These are phyloP conservation scores for Ceratothoa steindachneri DNA, from an alignment of 2,888 invertebrate species.

Conservation along the genomic window DNA sequence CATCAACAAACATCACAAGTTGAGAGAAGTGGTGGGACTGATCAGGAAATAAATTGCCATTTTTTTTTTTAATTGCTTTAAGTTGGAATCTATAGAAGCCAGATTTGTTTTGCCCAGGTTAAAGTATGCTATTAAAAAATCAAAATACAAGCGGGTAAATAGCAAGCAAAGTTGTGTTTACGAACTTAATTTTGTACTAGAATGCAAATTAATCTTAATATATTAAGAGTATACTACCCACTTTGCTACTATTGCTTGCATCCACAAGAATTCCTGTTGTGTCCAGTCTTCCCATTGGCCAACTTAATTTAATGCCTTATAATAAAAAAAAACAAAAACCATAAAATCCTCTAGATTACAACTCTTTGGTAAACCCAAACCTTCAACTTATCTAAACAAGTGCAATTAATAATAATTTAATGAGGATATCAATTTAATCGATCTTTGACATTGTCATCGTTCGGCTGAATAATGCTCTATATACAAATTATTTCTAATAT, in stretches of 20 bases:
- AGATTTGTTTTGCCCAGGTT: too few relatives aligned
- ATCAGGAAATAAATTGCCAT: neutral
- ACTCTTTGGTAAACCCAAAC: slow-evolving; percentile 13
- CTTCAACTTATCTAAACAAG: neutral
- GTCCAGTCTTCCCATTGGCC: neutral
- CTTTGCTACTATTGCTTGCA: neutral
- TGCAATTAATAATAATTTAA: neutral
- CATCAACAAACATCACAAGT: neutral
- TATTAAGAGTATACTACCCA: neutral
- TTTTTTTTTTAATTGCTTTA: too few relatives aligned
- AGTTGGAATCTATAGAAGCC: too few relatives aligned
- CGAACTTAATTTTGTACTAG: neutral
- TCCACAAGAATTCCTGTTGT: too few relatives aligned
- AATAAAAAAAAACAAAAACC: neutral
- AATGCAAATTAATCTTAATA: neutral
- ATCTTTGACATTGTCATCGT: too few relatives aligned
- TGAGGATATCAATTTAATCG: neutral
- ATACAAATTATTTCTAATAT: too few relatives aligned
- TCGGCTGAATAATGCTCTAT: too few relatives aligned
- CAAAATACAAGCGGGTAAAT: neutral
- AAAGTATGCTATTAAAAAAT: too few relatives aligned
- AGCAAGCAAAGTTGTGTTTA: neutral
- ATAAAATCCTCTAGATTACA: neutral
- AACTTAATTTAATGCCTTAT: slow-evolving; percentile 6
- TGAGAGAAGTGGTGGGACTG: neutral